Base-by-base conservation (phyloP, 2,888 invertebrate species). In the Pomacea canaliculata region DNA sequence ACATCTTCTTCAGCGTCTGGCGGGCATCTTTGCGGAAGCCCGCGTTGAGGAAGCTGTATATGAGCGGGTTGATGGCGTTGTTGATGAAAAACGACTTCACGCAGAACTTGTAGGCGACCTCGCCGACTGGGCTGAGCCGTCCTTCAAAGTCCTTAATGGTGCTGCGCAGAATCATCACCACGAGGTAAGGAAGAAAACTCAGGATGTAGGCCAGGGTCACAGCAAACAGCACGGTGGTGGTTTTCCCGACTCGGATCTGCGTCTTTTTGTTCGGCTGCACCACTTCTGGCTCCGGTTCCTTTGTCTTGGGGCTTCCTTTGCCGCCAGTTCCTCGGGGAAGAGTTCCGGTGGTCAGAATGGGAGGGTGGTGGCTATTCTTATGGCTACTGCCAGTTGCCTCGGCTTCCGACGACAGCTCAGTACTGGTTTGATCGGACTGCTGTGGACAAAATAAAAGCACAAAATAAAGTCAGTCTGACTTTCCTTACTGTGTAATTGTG, bases 41-140 rank as follows among this genome's bases (percentile, higher is more conserved):
- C n/a, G 84, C 81, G 75, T 87, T 88, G 46, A 88, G 82, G 76
- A 87, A 88, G 71, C 86, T 86, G 80, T 88, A 88, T 60, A 88
- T 87, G 19, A 88, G 70, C 3, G 88, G 88, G 78, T 88, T 88
- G 23, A 87, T 86, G n/a, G 88, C 87, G 77, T 87, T 88, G 79
- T 87, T 87, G 49, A 88, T 86, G 78, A 88, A 87, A 79, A 86
- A 88, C 7, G 88, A 88, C 76, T 88, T 88, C 19, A 85, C 82
- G 76, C 86, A 84, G 66, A 88, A 87, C 82, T 88, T 88, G 76
- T 87, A 86, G 23, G 83, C 81, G 23, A 88, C 83, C 77, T 88
- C 88, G 37, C 82, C 83, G 3, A 81, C 79, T 0, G 85, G 83
- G 27, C 80, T 83, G 16, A 88, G 77, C 46, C 77, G 82, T 18